Conservation (phyloP, 2,888 invertebrate genomes). For the Epinotia bilunana region DNA sequence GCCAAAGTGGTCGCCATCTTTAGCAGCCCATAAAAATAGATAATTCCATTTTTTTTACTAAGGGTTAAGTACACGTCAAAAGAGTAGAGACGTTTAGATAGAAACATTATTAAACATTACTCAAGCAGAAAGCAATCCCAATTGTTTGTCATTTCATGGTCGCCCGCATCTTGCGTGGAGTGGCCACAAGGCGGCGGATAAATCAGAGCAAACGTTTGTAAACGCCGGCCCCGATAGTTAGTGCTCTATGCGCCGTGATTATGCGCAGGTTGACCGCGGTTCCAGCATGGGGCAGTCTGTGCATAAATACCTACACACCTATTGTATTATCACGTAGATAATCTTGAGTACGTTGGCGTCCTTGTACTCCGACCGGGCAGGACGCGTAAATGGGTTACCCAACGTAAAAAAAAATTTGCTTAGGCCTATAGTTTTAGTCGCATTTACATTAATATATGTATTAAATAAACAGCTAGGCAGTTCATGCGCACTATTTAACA, state of each 20-base stretch:
- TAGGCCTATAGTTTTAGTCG: neutral
- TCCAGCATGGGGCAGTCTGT: neutral
- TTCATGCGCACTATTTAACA: too few species aligned
- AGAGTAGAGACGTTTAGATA: too few species aligned
- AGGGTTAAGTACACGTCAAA: too few species aligned
- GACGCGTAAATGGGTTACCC: too few species aligned
- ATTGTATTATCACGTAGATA: neutral
- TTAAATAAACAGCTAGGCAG: neutral
- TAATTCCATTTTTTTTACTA: too few species aligned
- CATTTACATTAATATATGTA: neutral
- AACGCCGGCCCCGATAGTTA: slow-evolving; percentile 37
- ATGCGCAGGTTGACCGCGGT: slow-evolving; percentile 6
- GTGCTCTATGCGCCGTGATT: slow-evolving; percentile 23
- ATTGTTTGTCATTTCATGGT: slow-evolving; percentile 9
- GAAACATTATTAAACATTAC: neutral
- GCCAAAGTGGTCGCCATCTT: too few species aligned
- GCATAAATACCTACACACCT: neutral
- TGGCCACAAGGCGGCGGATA: slow-evolving; percentile 40
- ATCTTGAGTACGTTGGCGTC: neutral
- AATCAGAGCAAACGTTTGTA: slow-evolving; percentile 44
- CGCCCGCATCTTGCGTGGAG: slow-evolving; percentile 16
- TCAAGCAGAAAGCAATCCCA: neutral
- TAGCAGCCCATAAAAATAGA: too few species aligned
- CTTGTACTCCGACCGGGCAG: too few species aligned
- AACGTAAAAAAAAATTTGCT: neutral